Conservation (phyloP, 2,888 invertebrate genomes). For the Acanthosepion pharaonis region DNA sequence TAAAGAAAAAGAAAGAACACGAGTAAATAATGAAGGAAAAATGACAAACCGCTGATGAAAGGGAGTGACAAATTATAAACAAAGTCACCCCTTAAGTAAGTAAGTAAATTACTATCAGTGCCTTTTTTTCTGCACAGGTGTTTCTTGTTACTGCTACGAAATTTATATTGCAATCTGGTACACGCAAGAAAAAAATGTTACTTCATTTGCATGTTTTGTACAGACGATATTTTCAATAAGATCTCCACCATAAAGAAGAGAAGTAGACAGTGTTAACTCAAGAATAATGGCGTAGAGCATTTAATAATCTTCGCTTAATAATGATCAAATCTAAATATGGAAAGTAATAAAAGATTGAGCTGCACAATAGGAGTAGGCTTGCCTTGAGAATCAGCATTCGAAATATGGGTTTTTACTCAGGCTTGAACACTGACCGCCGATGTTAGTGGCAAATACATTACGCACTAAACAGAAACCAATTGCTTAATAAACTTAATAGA, state of each 20-base stretch:
- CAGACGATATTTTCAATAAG: background rate
- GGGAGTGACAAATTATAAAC: background rate
- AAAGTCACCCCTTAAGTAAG: constrained; percentile 25
- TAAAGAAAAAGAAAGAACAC: background rate
- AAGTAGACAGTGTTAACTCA: no score
- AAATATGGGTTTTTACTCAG: no score
- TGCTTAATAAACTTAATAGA: no score
- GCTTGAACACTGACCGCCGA: no score
- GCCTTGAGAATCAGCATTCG: no score
- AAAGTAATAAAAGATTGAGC: no score
- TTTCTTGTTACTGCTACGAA: background rate
- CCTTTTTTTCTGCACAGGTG: background rate
- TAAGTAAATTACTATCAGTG: background rate
- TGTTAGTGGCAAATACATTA: no score
- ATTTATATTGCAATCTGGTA: background rate
- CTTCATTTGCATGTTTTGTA: background rate
- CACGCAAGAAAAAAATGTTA: background rate
- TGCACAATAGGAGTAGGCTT: no score
- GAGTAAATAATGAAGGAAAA: background rate
- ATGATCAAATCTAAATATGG: no score
- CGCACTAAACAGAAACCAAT: no score
- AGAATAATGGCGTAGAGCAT: no score
- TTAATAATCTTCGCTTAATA: no score
- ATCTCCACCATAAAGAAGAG: background rate
- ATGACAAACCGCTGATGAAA: background rate